Evolutionary conservation across 2,797 vertebrate species (phyloP), one percentile per base, ranked within the genome.

Genomic region (Lagocephalus sceleratus): DNA sequence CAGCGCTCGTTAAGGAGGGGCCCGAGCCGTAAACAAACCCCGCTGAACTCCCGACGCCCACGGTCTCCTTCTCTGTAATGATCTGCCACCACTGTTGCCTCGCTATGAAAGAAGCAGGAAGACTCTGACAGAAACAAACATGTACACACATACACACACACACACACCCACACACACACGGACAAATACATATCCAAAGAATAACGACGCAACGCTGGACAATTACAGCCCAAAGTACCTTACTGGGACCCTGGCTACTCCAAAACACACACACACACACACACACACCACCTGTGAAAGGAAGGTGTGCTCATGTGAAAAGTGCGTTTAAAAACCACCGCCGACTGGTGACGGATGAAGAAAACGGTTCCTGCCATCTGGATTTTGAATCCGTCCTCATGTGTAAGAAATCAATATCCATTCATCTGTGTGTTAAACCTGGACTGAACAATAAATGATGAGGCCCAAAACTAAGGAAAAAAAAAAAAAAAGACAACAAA

Each of bases 11-110:
- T 91, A 90, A 83, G 87, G 83, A 86, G 82, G 83, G 87, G 86
- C 87, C 84, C 71, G 73, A 86, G 87, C 77, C 84, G 76, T 92
- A 90, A 91, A 91, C 89, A 91, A 91, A 90, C 82, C 81, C 81
- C 26, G 76, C 80, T 82, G 82, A 89, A 87, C 89, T 86, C 84
- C 76, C 25, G 71, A 75, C 75, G 75, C 79, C 82, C 78, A 83
- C 79, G 52, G 83, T 82, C 78, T 76, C 80, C 68, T 60, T 76
- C 66, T 61, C 79, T 80, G 81, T 88, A 90, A 91, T 86, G 81
- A 90, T 89, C 84, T 87, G 87, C 83, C 80, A 86, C 77, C 54
- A 65, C 84, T 86, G 76, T 79, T 84, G 65, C 75, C 78, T 72
- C 78, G 75, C 74, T 68, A 66, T 49, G 71, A 80, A 76, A 69